Evolutionary conservation across 1,140 invertebrate genomes (phyloP).

Genomic region (Arctopsyche grandis): DNA sequence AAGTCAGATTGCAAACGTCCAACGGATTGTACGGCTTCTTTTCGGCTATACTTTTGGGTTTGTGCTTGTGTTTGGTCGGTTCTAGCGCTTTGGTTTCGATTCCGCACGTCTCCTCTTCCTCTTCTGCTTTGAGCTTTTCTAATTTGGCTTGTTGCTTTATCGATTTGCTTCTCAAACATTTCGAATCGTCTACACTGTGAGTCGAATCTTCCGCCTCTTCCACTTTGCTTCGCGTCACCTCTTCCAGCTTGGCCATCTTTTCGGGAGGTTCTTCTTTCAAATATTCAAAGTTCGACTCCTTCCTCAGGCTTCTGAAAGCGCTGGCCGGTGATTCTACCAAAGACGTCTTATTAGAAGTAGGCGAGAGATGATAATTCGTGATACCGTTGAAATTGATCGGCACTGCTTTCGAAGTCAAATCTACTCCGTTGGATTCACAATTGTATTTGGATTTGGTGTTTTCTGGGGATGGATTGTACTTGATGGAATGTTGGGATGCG

Average conservation of each 20-base stretch:
- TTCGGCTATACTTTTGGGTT: slow-evolving; percentile 57
- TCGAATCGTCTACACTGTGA: background rate
- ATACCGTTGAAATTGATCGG: slow-evolving; percentile 37
- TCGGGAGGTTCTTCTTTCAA: slow-evolving; percentile 12
- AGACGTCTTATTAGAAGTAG: slow-evolving; percentile 19
- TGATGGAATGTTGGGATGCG: slow-evolving; percentile 54
- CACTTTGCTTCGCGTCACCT: background rate
- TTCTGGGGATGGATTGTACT: slow-evolving; percentile 48
- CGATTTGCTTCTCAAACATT: background rate
- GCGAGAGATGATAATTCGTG: slow-evolving; percentile 26
- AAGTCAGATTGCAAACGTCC: slow-evolving; percentile 74
- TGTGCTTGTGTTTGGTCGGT: slow-evolving; percentile 55
- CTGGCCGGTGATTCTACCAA: slow-evolving; percentile 39
- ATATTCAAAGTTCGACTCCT: slow-evolving; percentile 30
- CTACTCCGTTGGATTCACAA: slow-evolving; percentile 45
- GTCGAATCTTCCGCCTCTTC: background rate
- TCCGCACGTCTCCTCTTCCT: background rate
- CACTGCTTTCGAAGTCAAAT: slow-evolving; percentile 43
- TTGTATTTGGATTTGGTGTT: slow-evolving; percentile 37
- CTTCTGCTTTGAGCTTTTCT: background rate
- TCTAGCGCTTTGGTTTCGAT: slow-evolving; percentile 57
- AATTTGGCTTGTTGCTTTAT: background rate
- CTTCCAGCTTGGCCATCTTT: background rate
- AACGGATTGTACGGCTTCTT: slow-evolving; percentile 73
- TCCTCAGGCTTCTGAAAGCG: slow-evolving; percentile 50